phyloP scores from a whole-genome alignment of 2,888 invertebrate genomes.

The Monochamus alternatus region DNA sequence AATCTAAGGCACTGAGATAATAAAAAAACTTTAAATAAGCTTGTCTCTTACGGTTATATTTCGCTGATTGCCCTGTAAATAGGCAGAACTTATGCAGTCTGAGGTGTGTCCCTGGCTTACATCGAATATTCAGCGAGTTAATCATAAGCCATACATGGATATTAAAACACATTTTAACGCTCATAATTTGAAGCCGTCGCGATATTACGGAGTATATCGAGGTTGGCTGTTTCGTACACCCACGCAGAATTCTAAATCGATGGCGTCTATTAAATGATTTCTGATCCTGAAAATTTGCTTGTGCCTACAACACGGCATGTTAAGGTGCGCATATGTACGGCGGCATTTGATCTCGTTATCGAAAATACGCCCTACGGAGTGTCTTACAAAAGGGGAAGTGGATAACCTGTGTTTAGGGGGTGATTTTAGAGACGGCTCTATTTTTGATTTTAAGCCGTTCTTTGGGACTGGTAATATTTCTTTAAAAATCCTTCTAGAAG shows the following conservation, averaged over 20 bases:
- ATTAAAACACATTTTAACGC: slow-evolving; percentile 7
- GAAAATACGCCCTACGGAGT: not conserved
- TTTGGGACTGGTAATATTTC: not conserved
- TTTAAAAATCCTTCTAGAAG: not conserved
- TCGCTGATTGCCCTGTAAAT: not conserved
- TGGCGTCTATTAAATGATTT: too few relatives aligned
- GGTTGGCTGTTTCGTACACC: too few relatives aligned
- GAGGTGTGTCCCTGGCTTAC: slow-evolving; percentile 11
- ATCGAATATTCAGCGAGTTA: slow-evolving; percentile 15
- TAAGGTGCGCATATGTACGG: too few relatives aligned
- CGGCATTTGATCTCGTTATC: not conserved
- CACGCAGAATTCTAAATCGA: too few relatives aligned
- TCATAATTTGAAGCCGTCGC: not conserved
- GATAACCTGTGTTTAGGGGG: not conserved
- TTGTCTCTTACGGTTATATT: not conserved
- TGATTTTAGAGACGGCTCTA: not conserved
- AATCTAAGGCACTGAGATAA: too few relatives aligned
- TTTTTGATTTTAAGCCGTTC: not conserved
- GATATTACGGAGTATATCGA: too few relatives aligned
- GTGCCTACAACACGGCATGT: too few relatives aligned
- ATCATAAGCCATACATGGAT: slow-evolving; percentile 9
- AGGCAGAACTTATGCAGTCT: not conserved
- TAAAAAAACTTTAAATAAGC: too few relatives aligned
- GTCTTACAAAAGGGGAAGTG: not conserved
- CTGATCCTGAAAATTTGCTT: too few relatives aligned